Conservation (phyloP, 92 coral and sea anemone genomes). For the Muricea muricata region DNA sequence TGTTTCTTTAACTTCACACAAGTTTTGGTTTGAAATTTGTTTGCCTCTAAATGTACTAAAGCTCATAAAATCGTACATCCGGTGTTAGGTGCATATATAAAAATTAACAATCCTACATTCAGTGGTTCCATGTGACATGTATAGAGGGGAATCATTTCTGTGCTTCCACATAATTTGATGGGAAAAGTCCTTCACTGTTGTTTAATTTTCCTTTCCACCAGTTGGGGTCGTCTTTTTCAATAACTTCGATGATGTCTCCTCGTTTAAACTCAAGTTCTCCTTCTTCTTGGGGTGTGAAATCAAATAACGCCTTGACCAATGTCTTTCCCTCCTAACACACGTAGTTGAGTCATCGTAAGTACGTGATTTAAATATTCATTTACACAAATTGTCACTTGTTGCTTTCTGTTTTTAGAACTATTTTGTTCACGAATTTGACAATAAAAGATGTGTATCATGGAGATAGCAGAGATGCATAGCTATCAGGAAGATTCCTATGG, state of each 20-base stretch:
- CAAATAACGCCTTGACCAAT: conserved; percentile 49
- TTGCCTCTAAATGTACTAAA: not conserved
- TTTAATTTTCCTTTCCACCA: conserved; percentile 93
- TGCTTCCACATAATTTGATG: conserved; percentile 77
- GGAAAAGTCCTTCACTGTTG: conserved; percentile 79
- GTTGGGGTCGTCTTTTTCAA: conserved; percentile 76
- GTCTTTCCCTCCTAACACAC: conserved; percentile 31
- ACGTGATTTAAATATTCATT: too few relatives aligned
- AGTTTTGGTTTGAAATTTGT: not conserved
- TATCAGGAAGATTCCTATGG: too few relatives aligned
- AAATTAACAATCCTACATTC: conserved; percentile 13
- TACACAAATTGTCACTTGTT: too few relatives aligned
- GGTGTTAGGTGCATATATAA: conserved; percentile 6
- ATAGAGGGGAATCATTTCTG: not conserved
- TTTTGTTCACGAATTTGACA: too few relatives aligned
- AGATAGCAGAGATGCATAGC: too few relatives aligned
- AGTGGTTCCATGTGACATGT: not conserved
- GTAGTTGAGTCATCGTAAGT: too few relatives aligned
- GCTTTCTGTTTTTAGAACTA: too few relatives aligned
- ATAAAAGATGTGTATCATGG: too few relatives aligned
- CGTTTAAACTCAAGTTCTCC: conserved; percentile 85
- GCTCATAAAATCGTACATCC: not conserved
- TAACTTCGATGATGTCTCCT: conserved; percentile 80
- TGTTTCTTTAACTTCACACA: too few relatives aligned
- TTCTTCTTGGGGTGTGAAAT: conserved; percentile 84